Evolutionary conservation across 1,140 invertebrate species (phyloP), one percentile per base, ranked within the genome.

Genomic region (Anoplolepis gracilipes): DNA sequence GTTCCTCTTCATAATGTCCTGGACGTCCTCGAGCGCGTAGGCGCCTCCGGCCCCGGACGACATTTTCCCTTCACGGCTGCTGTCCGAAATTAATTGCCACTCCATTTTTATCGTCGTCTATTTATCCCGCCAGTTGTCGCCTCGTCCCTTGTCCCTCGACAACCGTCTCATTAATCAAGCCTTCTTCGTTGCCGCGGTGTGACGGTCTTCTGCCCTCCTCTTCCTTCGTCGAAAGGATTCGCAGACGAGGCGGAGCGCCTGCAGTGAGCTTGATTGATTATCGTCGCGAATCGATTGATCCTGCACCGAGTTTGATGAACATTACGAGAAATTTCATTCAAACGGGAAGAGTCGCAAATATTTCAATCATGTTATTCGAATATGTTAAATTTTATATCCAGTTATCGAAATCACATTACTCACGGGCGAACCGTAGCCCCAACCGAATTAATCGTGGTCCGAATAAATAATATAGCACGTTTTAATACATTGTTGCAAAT

Each of bases 11-110:
- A 88, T 90, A 91, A 88, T 85, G 88, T 90, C 88, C 85, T 76
- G 87, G 82, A 78, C 81, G 81, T 91, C 62, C 90, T 89, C 88
- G 85, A 88, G 84, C 87, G 78, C 87, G 77, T 84, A 89, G 85
- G 65, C 86, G 79, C 84, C 86, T 86, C 79, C 59, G 73, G 86
- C 75, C 46, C 46, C n/a, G 67, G 39, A 72, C 77, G 88, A 90
- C 88, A 59, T 90, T 87, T 82, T 85, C 67, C 78, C 79, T 84
- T 85, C 85, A 70, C 88, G 79, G 62, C 69, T 57, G 75, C 90
- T 88, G 91, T 89, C 90, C 91, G 87, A 92, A 92, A 92, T 92
- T 92, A 92, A 92, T 92, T 92, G 90, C 91, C 90, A 92, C 91
- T 92, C 89, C 90, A 91, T 88, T 92, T 92, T 92, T 92, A 92